Base-by-base conservation (phyloP, 2,113 vertebrate genomes). In the Phoxinus phoxinus region DNA sequence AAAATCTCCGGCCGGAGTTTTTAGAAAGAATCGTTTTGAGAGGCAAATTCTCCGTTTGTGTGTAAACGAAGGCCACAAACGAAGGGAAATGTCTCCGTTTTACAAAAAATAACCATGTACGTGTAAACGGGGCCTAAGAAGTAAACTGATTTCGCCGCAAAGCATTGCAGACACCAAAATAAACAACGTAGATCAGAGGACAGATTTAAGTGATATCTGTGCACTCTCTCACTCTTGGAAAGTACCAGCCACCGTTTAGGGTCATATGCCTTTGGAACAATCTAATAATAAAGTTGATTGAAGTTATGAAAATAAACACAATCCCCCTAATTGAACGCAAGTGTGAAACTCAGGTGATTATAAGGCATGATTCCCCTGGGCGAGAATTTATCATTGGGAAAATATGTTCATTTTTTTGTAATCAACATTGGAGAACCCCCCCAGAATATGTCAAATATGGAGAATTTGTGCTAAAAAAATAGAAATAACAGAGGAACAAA, bases 201-300 rank as follows among this genome's bases (percentile, higher is more conserved):
- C 32, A 37, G 17, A 4, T 71, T 71, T 71, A 71, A 71, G 17
- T 37, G 67, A 37, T 19, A 11, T 71, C 8, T 23, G 32, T 9
- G 67, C 67, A 17, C 32, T 17, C 17, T 7, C 32, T 41, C 30
- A 37, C 69, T 72, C 35, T n/a, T n/a, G 21, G 35, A 72, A 72
- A 44, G 21, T 12, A 72, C 9, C 69, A 72, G 35, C 35, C 35
- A 41, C 69, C 35, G 2, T 69, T 69, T 69, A 69, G 0, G 8
- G 69, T 41, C 21, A 12, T n/a, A 72, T 72, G 69, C 21, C 4
- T 72, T 21, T 72, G 35, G 35, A 72, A 12, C 44, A 72, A 44
- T 72, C 35, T 44, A 41, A 72, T 72, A 41, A 72, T n/a, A 72
- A 2, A 72, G 35, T 41, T 74, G n/a, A 74, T 27, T 74, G 41